Evolutionary conservation across 2,888 invertebrate species (phyloP).

Genomic region (Leptarthrus brevirostris): DNA sequence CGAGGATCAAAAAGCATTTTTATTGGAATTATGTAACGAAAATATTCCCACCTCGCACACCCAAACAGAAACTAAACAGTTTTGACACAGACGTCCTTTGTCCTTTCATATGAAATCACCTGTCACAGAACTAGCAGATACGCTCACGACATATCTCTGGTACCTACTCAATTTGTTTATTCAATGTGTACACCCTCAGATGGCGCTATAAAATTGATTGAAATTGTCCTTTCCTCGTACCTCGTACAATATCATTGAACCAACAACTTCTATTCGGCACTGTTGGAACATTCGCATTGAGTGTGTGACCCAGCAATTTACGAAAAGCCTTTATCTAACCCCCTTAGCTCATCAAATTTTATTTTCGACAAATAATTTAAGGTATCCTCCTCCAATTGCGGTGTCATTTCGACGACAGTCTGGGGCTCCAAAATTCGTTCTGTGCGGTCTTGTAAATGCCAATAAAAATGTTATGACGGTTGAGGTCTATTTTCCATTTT

Average conservation of each 20-base stretch:
- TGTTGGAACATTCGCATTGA: slow-evolving; percentile 3
- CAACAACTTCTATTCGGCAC: too few relatives aligned
- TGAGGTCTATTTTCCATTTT: slow-evolving; percentile 19
- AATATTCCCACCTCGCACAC: too few relatives aligned
- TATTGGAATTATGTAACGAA: too few relatives aligned
- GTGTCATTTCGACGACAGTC: slow-evolving; percentile 30
- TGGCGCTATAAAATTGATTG: slow-evolving; percentile 37
- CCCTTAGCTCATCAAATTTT: slow-evolving; percentile 35
- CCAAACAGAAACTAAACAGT: too few relatives aligned
- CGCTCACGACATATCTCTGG: too few relatives aligned
- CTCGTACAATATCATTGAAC: slow-evolving; percentile 6
- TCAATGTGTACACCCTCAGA: slow-evolving; percentile 12
- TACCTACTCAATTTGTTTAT: slow-evolving; percentile 20
- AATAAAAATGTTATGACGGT: slow-evolving; percentile 33
- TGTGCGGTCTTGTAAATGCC: slow-evolving; percentile 23
- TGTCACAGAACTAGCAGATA: too few relatives aligned
- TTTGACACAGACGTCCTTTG: too few relatives aligned
- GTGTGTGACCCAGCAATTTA: slow-evolving; percentile 36
- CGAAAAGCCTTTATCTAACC: slow-evolving; percentile 35
- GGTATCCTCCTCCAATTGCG: slow-evolving; percentile 31
- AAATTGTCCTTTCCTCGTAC: slow-evolving; percentile 32
- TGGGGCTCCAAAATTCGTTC: slow-evolving; percentile 23
- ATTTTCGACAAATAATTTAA: slow-evolving; percentile 27
- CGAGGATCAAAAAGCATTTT: too few relatives aligned
- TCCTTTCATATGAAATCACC: too few relatives aligned